Evolutionary conservation across 2,797 vertebrate species (phyloP), one percentile per base, ranked within the genome.

Genomic region (Aythya fuligula): DNA sequence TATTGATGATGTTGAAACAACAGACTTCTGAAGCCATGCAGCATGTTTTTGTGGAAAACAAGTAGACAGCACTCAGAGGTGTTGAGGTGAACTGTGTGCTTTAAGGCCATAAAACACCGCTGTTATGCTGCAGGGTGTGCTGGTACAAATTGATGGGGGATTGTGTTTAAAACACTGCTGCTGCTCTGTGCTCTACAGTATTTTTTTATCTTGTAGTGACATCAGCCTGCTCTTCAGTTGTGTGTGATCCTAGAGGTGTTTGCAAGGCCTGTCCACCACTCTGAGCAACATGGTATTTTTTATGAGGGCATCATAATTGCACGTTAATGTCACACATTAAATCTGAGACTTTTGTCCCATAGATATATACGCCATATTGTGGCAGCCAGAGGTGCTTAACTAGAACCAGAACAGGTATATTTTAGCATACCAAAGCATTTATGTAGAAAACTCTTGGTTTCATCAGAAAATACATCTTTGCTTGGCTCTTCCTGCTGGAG

Each of bases 1-100:
- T 93, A 78, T 69, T 82, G 91, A 92, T 80, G 79, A 36, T 90
- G 53, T 71, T 7, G 1, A 76, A 87, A 54, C 41, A 92, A 69
- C 45, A 61, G 73, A 36, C 56, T 90, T 87, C 56, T 85, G 76
- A 85, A 47, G n/a, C 49, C 8, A 1, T 30, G 56, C n/a, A 28
- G 41, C 3, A 0, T 75, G 28, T 61, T 84, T 86, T 75, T 60
- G 32, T 85, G 77, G 65, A 58, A 75, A 75, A 87, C 51, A 89
- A 85, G 86, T 58, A 27, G 27, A 14, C 11, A 49, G 73, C 38
- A 45, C 53, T 94, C 32, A 20, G 76, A 92, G 85, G 74, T 62
- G 57, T 62, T 76, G 87, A 60, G 69, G 84, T 80, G 89, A 91
- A 36, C 34, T 36, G 28, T 54, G 1, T 51, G 72, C 56, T 79